phyloP scores from a whole-genome alignment of 1,140 invertebrate species.

The Ptiloglossa arizonensis region DNA sequence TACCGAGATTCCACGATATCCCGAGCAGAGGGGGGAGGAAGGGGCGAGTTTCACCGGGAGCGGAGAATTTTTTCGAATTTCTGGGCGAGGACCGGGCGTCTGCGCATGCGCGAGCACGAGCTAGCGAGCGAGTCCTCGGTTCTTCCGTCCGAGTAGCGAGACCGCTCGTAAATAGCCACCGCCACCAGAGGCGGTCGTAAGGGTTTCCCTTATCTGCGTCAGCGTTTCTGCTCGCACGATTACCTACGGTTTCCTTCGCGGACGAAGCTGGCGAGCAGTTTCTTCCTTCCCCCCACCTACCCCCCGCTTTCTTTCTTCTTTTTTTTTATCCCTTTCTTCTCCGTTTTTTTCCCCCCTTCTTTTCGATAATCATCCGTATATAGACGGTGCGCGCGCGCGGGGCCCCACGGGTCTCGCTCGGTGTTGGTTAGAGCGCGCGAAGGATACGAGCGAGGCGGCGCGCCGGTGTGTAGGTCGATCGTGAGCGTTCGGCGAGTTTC shows the following conservation, averaged over 20 bases:
- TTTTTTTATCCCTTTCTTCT: neutral
- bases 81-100: neutral
- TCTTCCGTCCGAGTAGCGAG: slow-evolving; percentile 50
- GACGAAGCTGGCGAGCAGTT: slow-evolving; percentile 20
- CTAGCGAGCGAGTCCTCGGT: slow-evolving; percentile 21
- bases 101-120: neutral
- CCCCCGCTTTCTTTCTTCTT: neutral
- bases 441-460: neutral
- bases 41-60: slow-evolving; percentile 26
- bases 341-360: neutral
- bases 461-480: neutral
- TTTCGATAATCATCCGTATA: slow-evolving; percentile 44
- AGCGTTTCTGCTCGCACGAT: slow-evolving; percentile 66
- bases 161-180: slow-evolving; percentile 61
- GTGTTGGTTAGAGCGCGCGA: neutral
- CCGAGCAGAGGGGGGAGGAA: slow-evolving; percentile 5
- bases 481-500: slow-evolving; percentile 51
- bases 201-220: slow-evolving; percentile 67
- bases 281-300: neutral
- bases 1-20: neutral
- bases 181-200: slow-evolving; percentile 55
- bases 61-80: slow-evolving; percentile 44
- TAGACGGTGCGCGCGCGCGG: neutral
- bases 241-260: slow-evolving; percentile 61
- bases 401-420: neutral